These are phyloP conservation scores for Atrichornis clamosus DNA, from an alignment of 2,113 vertebrate species.

Conservation along the genomic window DNA sequence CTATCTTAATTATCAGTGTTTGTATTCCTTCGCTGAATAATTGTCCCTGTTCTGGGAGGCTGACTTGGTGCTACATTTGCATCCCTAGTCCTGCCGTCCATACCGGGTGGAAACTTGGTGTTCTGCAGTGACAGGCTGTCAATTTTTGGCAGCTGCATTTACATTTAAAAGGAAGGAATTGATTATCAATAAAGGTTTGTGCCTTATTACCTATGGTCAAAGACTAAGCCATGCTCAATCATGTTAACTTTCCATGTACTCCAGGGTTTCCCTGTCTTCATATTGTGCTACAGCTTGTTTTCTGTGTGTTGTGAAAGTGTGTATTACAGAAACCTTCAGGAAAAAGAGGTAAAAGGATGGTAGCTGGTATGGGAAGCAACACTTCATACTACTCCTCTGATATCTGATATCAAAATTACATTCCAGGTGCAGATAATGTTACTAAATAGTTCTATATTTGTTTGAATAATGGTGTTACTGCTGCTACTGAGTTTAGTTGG, in stretches of 20 bases:
- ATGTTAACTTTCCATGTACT: neutral
- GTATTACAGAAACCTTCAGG: neutral
- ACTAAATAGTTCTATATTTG: neutral
- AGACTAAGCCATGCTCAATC: neutral
- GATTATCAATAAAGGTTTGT: neutral
- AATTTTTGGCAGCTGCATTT: neutral
- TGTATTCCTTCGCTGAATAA: neutral
- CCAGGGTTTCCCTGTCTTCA: neutral
- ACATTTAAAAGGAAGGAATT: neutral
- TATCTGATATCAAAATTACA: neutral
- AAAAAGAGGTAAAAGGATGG: neutral
- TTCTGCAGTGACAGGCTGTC: neutral
- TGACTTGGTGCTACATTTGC: neutral
- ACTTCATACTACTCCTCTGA: neutral
- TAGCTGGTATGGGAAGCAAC: neutral
- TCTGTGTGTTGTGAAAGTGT: accelerated
- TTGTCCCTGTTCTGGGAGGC: neutral
- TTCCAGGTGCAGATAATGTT: neutral
- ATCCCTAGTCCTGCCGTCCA: neutral
- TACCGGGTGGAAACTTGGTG: neutral
- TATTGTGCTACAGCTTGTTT: neutral
- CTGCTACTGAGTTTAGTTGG: neutral
- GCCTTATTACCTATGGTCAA: neutral
- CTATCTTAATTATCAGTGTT: neutral
- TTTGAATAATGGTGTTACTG: neutral